These are phyloP conservation scores for Gasteruption jaculator DNA, from an alignment of 2,888 invertebrate species.

Conservation along the genomic window DNA sequence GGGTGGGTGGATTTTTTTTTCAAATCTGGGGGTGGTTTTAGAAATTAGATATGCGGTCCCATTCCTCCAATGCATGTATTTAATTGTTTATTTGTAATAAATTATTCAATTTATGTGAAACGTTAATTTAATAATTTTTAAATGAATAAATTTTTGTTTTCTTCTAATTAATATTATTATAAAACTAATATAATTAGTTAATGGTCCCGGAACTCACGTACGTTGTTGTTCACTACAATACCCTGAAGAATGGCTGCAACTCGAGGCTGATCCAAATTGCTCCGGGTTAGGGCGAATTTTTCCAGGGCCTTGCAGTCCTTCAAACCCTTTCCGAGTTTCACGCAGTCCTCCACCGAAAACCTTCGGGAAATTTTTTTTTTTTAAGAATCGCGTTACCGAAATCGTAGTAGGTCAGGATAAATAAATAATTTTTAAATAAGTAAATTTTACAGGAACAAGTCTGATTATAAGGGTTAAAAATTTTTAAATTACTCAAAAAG, in stretches of 20 bases:
- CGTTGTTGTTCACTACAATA: constrained; percentile 51
- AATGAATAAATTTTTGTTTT: not conserved
- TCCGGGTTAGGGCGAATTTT: constrained; percentile 59
- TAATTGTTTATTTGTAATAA: too few relatives aligned
- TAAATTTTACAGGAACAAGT: too few relatives aligned
- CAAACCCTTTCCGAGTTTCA: constrained; percentile 56
- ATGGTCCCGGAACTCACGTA: too few relatives aligned
- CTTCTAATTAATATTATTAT: not conserved
- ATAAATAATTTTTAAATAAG: too few relatives aligned
- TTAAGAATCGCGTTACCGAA: not conserved
- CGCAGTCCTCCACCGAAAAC: constrained; percentile 59
- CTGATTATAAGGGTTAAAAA: too few relatives aligned
- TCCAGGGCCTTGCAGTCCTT: constrained; percentile 53
- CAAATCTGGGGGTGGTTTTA: too few relatives aligned
- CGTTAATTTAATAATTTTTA: too few relatives aligned
- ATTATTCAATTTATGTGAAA: too few relatives aligned
- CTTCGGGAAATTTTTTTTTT: constrained; percentile 24
- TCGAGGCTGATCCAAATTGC: constrained; percentile 59
- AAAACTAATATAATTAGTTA: not conserved
- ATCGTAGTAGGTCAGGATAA: too few relatives aligned
- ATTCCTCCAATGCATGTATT: too few relatives aligned
- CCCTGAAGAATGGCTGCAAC: constrained; percentile 59
- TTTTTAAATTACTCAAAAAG: too few relatives aligned
- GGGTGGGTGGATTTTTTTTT: not conserved
- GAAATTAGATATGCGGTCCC: too few relatives aligned